Evolutionary conservation across 2,797 vertebrate species (phyloP).

Genomic region (Pteronotus mesoamericanus): DNA sequence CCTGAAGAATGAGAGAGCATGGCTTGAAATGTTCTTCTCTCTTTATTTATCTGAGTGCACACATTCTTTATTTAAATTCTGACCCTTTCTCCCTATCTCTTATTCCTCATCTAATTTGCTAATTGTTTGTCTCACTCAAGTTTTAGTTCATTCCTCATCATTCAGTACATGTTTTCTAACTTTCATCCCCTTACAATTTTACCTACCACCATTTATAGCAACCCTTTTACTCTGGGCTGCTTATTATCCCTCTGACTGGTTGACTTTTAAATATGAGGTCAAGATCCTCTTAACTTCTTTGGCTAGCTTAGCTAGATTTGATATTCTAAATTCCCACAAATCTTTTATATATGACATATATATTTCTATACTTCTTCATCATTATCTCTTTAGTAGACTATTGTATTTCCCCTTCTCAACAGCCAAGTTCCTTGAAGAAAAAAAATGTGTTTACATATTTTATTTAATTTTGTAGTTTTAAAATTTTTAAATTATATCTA

Average conservation of each 20-base stretch:
- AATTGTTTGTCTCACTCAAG: background rate
- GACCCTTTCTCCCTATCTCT: background rate
- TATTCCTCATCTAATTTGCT: background rate
- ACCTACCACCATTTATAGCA: background rate
- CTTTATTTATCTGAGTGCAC: background rate
- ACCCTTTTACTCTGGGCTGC: background rate
- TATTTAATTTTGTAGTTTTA: background rate
- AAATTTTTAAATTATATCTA: background rate
- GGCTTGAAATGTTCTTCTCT: background rate
- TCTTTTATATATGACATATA: background rate
- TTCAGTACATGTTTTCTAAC: background rate
- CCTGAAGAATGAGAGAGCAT: background rate
- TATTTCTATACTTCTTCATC: background rate
- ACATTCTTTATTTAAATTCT: background rate
- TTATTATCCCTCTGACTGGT: background rate
- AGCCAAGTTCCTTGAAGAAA: background rate
- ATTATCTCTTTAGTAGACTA: background rate
- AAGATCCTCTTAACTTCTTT: background rate
- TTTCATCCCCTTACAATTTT: background rate
- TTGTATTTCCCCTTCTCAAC: background rate
- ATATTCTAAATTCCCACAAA: background rate
- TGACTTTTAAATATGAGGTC: background rate
- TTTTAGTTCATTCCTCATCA: background rate
- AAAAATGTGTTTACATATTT: background rate
- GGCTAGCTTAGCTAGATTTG: background rate